Evolutionary conservation across 2,113 vertebrate genomes (phyloP).

Genomic region (Macroglossus sobrinus): DNA sequence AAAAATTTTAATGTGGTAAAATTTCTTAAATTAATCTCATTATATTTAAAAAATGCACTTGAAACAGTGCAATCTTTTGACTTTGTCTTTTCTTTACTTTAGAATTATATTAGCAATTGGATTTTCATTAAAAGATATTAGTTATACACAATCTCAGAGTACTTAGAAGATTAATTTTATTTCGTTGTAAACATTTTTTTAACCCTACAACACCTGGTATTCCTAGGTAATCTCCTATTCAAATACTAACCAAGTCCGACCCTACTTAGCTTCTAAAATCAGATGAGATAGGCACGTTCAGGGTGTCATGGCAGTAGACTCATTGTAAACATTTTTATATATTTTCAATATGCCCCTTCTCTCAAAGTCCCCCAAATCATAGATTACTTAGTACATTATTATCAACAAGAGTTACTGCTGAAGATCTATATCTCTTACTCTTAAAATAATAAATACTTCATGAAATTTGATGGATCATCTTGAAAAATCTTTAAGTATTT

Average conservation of each 20-base stretch:
- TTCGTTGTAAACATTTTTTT: not conserved
- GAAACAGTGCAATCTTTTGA: not conserved
- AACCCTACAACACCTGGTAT: too few species aligned
- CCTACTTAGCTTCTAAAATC: too few species aligned
- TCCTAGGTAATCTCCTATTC: too few species aligned
- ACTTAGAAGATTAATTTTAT: not conserved
- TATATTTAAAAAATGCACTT: not conserved
- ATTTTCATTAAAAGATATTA: not conserved
- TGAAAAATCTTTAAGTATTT: conserved; percentile 32
- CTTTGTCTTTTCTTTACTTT: not conserved
- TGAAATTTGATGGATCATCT: not conserved
- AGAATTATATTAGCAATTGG: not conserved
- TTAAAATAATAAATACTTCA: not conserved
- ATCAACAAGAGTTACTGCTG: not conserved
- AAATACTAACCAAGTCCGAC: too few species aligned
- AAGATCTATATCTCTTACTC: not conserved
- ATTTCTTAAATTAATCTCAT: not conserved
- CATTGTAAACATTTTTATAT: not conserved
- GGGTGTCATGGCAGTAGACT: not conserved
- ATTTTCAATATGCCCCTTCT: not conserved
- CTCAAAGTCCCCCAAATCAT: not conserved
- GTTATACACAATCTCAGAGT: not conserved
- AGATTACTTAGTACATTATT: not conserved
- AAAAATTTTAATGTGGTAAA: not conserved
- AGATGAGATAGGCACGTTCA: too few species aligned